Evolutionary conservation across 2,113 vertebrate species (phyloP), one percentile per base, ranked within the genome.

Genomic region (Notarius lentiginosus): DNA sequence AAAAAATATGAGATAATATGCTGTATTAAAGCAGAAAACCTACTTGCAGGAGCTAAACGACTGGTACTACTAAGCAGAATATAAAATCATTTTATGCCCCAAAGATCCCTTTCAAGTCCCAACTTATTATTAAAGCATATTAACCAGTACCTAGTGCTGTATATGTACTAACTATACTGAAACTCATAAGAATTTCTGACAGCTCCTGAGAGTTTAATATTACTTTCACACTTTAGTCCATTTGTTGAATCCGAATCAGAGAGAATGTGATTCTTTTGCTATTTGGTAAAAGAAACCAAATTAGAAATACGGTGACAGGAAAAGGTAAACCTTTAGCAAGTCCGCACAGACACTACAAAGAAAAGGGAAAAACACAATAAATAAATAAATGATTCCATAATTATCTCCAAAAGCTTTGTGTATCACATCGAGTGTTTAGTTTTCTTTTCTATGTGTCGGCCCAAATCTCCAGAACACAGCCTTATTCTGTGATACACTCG

Each of bases 41-140:
- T 60, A 63, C 58, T 82, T 65, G 1, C 51, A 61, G 56, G 79
- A 81, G 41, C 34, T 80, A 80, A 80, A 80, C 51, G 27, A 49
- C 60, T 65, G 80, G 56, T 47, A 63, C 49, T 22, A 49, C 18
- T n/a, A 53, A 7, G 22, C 24, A 27, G 41, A 76, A 77, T 77
- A 27, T 77, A 14, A 77, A 77, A 77, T 77, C 75, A 53, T 77
- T 77, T n/a, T n/a, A 77, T 53, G 24, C 12, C 49, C 49, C 9
- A 49, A 73, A 73, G 70, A 73, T 41, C 17, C 34, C 3, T 51
- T 51, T 76, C 24, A 76, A 51, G 47, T 76, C 47, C 18, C 5
- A 51, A 1, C 24, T 77, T 77, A 55, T 76, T 77, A 77, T 77
- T 79, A 79, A 30, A 79, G n/a, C 51, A 30, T 17, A 79, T 56